Evolutionary conservation across 1,140 invertebrate species (phyloP).

Genomic region (Acyrthosiphon pisum): DNA sequence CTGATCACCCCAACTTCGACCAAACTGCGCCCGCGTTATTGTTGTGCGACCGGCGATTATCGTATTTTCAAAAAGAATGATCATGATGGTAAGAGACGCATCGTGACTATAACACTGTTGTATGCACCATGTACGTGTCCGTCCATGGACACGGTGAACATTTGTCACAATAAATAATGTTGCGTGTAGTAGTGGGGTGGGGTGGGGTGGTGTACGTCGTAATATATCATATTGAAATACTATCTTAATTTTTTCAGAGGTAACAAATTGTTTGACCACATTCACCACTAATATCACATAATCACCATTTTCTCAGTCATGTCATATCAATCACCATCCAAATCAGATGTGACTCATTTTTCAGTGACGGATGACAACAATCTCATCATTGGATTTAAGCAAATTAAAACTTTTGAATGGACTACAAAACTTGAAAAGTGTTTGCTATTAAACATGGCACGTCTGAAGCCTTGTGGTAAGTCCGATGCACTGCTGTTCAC

Average conservation of each 20-base stretch:
- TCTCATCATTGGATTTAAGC: not conserved
- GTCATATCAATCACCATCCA: not conserved
- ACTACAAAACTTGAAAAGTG: not conserved
- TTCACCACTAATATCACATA: not conserved
- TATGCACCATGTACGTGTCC: too few species aligned
- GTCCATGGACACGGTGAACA: too few species aligned
- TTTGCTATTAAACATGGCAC: not conserved
- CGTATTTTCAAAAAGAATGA: not conserved
- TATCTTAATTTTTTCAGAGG: too few species aligned
- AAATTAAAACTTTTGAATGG: not conserved
- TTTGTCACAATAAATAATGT: too few species aligned
- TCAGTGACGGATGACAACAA: not conserved
- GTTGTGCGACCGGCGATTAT: not conserved
- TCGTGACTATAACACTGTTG: too few species aligned
- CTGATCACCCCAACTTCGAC: not conserved
- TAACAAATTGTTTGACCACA: not conserved
- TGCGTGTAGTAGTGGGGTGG: too few species aligned
- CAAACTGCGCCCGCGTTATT: not conserved
- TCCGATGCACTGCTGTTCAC: too few species aligned
- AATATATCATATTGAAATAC: not conserved
- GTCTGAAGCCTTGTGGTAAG: slow-evolving; percentile 31
- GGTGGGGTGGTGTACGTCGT: too few species aligned
- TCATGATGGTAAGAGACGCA: too few species aligned
- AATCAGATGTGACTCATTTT: not conserved
- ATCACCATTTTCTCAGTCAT: not conserved